Evolutionary conservation across 2,888 invertebrate species (phyloP).

Genomic region (Rhagonycha fulva): DNA sequence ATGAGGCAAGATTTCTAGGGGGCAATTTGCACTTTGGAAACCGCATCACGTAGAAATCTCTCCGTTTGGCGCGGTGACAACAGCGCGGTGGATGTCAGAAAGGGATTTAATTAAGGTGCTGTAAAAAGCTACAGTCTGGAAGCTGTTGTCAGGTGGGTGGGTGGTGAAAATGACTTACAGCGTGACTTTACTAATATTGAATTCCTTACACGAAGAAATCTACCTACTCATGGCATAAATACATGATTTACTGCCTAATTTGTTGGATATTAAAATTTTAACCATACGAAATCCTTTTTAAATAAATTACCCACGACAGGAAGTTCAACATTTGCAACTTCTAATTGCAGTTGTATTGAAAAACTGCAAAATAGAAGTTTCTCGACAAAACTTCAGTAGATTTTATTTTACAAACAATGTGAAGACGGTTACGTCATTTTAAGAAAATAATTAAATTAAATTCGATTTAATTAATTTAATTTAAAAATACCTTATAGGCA

Average conservation of each 20-base stretch:
- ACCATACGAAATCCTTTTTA: neutral
- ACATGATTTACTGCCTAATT: neutral
- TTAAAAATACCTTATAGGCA: too few relatives aligned
- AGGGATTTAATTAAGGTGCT: conserved; percentile 57
- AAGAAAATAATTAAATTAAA: too few relatives aligned
- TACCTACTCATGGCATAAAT: neutral
- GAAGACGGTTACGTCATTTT: too few relatives aligned
- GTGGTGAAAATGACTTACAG: conserved; percentile 28
- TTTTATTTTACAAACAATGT: too few relatives aligned
- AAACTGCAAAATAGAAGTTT: too few relatives aligned
- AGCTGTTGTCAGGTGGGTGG: conserved; percentile 32
- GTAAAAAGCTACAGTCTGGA: conserved; percentile 50
- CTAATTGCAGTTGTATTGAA: neutral
- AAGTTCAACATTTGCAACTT: neutral
- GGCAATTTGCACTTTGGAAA: conserved; percentile 55
- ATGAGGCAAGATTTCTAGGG: conserved; percentile 34
- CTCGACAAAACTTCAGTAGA: too few relatives aligned
- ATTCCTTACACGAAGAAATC: conserved; percentile 3
- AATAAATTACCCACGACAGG: neutral
- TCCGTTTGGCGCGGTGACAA: conserved; percentile 54
- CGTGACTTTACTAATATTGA: conserved; percentile 13
- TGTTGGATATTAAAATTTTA: neutral
- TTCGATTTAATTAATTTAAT: too few relatives aligned
- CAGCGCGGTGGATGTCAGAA: conserved; percentile 56
- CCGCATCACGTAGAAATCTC: conserved; percentile 57